Evolutionary conservation across 37 sponge, comb jelly and placozoan genomes (phyloP), one percentile per base, ranked within the genome.

Genomic region (Sycon ciliatum): DNA sequence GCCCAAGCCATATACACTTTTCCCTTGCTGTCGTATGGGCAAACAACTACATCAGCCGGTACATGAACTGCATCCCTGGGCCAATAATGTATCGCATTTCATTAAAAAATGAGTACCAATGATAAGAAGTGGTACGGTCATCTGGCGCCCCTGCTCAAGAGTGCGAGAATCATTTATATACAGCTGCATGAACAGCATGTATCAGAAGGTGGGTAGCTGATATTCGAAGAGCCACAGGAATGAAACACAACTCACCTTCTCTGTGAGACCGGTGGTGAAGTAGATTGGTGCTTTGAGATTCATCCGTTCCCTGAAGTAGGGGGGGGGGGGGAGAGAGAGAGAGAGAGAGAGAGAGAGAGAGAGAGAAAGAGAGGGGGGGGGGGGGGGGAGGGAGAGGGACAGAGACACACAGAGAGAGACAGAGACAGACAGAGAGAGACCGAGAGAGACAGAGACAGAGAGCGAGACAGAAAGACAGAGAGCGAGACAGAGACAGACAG

Each of bases 281-380:
- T 87, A 94, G 23, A 94, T 89, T 6, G 95, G 95, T 36, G 78
- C 79, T 30, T 86, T 84, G 35, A 94, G 67, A 74, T 94, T 94
- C 95, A 94, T 94, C 22, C 95, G 36, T 22, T 94, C 95, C 89
- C 89, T 88, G 38, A 23, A 38, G 35, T 3, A 30, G 32, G 11
- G 53, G 30, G 53, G 71, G 53, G 4, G 30, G 1, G 4, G 9
- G 18, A 69, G 3, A 34, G 35, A 66, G 7, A 24, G 13, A 66
- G 5, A 66, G 65, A 31, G 20, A 4, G 64, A 60, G 22, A 60
- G 64, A 60, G 11, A 67, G 36, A 32, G 38, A 60, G 64, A 60
- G 22, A 60, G 64, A 60, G 31, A 27, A 60, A 13, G 7, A 18
- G 31, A 27, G 9, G 13, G 31, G 23, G 7, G 64, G 13, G 64